Base-by-base conservation (phyloP, 2,797 vertebrate genomes). In the Prunella strophiata region DNA sequence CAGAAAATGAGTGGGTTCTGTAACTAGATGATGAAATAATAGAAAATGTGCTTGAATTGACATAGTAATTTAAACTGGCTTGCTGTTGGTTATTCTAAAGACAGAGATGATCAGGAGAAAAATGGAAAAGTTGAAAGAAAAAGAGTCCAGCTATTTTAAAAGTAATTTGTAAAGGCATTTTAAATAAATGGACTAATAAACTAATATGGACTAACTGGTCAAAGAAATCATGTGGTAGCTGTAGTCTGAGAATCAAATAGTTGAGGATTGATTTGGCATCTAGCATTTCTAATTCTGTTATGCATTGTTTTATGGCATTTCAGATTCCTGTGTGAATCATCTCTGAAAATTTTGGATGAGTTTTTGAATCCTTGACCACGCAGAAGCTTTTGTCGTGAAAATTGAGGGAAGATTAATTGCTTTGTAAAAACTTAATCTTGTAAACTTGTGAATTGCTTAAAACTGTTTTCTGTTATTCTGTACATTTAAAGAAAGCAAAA, bases 291-390 rank as follows among this genome's bases (percentile, higher is more conserved):
- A 63, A 95, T 59, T 45, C 50, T 89, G n/a, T 88, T 85, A 9
- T 45, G 72, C 17, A 57, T 43, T 91, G 29, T 45, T 93, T 91
- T 85, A 30, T 94, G 90, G 42, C 86, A 21, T 97, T 98, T 96
- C 95, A 99, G 99, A 94, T 95, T 96, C 75, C 96, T 99, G 62
- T 99, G 98, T 82, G 98, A 99, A 95, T 98, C 98, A 13, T 98
- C 98, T 62, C 90, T 98, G 93, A 98, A 96, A 92, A 97, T 97
- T 77, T 94, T 99, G 97, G 98, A 98, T 95, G 98, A 98, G 75
- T 97, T 99, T 92, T 97, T 99, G 94, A 97, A 97, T 96, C 96
- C 93, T 76, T 98, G 91, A 96, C 70, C n/a, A 67, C 3, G 2
- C 3, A 9, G 70, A 88, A 48, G 43, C 76, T 95, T 67, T 82